These are phyloP conservation scores for Patella pellucida DNA, from an alignment of 2,888 invertebrate species.

Conservation along the genomic window DNA sequence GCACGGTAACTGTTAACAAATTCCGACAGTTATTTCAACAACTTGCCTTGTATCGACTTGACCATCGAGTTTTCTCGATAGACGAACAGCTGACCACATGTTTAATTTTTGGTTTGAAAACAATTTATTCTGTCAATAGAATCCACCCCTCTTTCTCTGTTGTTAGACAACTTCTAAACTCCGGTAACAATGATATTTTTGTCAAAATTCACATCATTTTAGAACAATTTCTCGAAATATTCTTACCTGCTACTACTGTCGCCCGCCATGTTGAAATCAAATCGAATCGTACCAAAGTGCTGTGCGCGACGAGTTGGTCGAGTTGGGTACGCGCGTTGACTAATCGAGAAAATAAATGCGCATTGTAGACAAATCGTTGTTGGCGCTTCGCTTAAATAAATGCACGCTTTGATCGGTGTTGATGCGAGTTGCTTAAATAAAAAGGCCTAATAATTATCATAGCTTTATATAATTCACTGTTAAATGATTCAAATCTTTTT, in stretches of 20 bases:
- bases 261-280: not conserved
- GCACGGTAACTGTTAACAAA: no score
- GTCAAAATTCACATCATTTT: not conserved
- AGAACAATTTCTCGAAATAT: slow-evolving; percentile 3
- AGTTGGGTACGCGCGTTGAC: not conserved
- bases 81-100: not conserved
- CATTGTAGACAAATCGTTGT: no score
- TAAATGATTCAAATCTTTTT: no score
- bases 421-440: no score
- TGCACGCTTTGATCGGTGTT: no score
- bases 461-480: no score
- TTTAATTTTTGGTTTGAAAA: not conserved
- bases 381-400: no score
- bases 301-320: not conserved
- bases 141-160: not conserved
- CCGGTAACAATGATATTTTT: not conserved
- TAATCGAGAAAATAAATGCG: no score
- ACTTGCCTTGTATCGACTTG: no score
- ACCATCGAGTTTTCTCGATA: not conserved
- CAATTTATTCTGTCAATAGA: not conserved
- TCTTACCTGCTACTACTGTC: not conserved
- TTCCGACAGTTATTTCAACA: no score
- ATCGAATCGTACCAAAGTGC: slow-evolving; percentile 7
- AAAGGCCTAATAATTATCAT: no score
- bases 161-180: not conserved